Evolutionary conservation across 2,113 vertebrate species (phyloP).

Genomic region (Diglossa brunneiventris): DNA sequence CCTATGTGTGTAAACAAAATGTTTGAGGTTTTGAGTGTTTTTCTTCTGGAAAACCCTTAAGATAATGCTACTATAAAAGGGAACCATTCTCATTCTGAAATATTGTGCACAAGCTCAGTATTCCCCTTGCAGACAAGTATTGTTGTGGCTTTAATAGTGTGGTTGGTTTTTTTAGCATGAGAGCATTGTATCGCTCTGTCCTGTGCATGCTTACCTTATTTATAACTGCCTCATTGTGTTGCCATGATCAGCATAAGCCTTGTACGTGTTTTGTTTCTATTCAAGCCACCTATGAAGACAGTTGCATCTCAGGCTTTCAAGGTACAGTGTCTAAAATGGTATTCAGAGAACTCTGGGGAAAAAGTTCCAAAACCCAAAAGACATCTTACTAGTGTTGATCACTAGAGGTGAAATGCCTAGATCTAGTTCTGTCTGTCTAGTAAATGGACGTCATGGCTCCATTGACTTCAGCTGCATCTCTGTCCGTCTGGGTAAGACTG

Average conservation of each 20-base stretch:
- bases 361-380: not conserved
- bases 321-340: not conserved
- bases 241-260: not conserved
- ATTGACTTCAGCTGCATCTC: not conserved
- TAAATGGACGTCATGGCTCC: not conserved
- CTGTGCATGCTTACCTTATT: not conserved
- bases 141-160: not conserved
- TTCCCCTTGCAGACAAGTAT: not conserved
- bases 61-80: not conserved
- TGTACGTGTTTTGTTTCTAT: not conserved
- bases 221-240: not conserved
- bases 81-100: not conserved
- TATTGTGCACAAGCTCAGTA: not conserved
- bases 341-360: not conserved
- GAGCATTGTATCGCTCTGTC: not conserved
- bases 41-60: not conserved
- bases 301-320: not conserved
- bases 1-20: not conserved
- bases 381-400: not conserved
- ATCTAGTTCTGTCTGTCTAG: not conserved
- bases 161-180: not conserved
- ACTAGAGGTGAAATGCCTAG: not conserved
- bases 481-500: too few species aligned
- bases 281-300: not conserved
- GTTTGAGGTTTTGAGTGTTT: not conserved